A percentile compares a stretch with the other conserved stretches of the same genome.
Evolutionary conservation across 2,113 vertebrate species (phyloP).

Genomic region (Myanophis thanlyinensis): DNA sequence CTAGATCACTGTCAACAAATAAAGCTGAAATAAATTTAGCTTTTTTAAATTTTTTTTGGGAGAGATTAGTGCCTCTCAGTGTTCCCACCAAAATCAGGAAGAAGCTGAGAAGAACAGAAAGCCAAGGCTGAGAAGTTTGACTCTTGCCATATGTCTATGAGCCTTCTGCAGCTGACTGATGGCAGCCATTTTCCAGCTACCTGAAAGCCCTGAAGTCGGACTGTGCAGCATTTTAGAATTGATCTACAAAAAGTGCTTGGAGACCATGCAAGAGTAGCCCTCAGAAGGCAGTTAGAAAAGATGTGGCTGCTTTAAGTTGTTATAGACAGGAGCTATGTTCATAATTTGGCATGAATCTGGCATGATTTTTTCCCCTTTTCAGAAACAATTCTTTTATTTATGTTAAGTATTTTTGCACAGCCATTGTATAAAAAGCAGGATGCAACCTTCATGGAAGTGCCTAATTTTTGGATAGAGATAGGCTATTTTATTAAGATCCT

Average conservation of each 20-base stretch:
- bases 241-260: neutral
- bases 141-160: neutral
- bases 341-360: neutral
- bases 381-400: too few relatives aligned
- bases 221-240: neutral
- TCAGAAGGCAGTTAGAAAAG: neutral
- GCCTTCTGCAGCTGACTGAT: neutral
- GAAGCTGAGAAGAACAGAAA: neutral
- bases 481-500: conserved; percentile 7
- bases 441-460: neutral
- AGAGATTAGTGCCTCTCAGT: neutral
- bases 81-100: neutral
- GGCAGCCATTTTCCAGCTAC: neutral
- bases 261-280: neutral
- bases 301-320: neutral
- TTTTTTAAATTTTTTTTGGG: neutral
- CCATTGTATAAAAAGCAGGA: neutral
- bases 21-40: neutral
- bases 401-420: too few relatives aligned
- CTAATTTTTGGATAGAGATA: neutral
- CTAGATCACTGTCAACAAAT: neutral
- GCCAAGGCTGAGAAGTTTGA: neutral
- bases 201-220: neutral
- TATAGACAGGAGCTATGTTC: neutral
- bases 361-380: too few relatives aligned